Evolutionary conservation across 2,113 vertebrate species (phyloP).

Genomic region (Eubucco bourcierii): DNA sequence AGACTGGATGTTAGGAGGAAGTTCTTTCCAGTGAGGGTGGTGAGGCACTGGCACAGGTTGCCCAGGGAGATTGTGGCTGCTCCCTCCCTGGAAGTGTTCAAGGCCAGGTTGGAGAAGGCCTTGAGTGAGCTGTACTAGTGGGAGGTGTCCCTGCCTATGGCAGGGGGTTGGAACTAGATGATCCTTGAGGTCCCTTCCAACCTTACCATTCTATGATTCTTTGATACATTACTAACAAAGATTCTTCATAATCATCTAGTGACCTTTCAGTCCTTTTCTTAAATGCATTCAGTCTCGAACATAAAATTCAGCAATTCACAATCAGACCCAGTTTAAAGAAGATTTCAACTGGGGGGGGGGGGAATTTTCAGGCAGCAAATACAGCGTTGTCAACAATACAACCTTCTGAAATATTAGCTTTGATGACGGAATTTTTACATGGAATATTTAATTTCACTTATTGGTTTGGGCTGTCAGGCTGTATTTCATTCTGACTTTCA

Average conservation of each 20-base stretch:
- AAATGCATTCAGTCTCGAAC: not conserved
- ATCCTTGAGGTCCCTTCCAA: no score
- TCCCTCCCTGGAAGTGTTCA: no score
- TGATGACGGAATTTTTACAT: not conserved
- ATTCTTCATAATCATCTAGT: not conserved
- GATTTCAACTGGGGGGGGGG: not conserved
- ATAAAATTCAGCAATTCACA: not conserved
- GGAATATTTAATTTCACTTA: not conserved
- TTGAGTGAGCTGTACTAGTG: no score
- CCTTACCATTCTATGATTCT: no score
- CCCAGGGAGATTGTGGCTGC: no score
- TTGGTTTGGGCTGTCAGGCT: not conserved
- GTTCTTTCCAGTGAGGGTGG: no score
- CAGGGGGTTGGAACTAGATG: no score
- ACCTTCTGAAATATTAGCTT: constrained; percentile 1
- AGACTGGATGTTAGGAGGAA: no score
- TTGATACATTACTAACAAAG: not conserved
- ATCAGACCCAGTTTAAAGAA: not conserved
- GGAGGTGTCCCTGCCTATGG: no score
- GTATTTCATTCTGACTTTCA: constrained; percentile 9
- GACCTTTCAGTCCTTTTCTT: not conserved
- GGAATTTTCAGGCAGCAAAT: not conserved
- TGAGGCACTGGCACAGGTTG: no score
- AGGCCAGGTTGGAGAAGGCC: no score
- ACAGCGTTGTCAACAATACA: constrained; percentile 2